Base-by-base conservation (phyloP, 2,888 invertebrate species). In the Drosophila neonasuta region DNA sequence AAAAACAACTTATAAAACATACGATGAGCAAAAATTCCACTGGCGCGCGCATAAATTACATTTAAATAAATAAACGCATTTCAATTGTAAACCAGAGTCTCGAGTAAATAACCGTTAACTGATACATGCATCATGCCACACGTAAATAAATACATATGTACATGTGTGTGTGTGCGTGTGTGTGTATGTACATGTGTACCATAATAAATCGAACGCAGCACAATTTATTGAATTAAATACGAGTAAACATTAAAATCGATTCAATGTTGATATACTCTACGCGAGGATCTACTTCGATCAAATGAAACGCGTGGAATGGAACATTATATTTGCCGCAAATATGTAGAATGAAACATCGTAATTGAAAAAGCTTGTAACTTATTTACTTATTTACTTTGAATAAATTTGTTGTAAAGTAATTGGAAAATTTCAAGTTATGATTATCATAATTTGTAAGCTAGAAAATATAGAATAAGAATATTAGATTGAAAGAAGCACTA, bases 51-150 rank as follows among this genome's bases (percentile, higher is more conserved):
- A 74, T 66, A 77, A 68, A 68, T 79, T 73, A 58, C 52, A 65
- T 66, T 77, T 65, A 71, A 69, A 65, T 68, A 78, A 77, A 79
- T 76, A 74, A 80, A 71, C 68, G 78, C 74, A 77, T 77, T 68
- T 59, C 56, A 68, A 66, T 75, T 70, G 71, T 75, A 65, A 69
- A 59, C 62, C 60, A 65, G 52, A 52, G 59, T 46, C 45, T 46
- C 45, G 29, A 49, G 55, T 65, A 63, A 72, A 63, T 68, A 61
- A 56, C 68, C 57, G 59, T 65, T 68, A 55, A 11, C 62, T 65
- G 68, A 71, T 63, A 50, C 63, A 41, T 59, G 36, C 59, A 63
- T 56, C 55, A 70, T 50, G 64, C 60, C 52, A 52, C 60, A 50
- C 24, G 44, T 56, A 50, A 20, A 63, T 51, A 55, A 34, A 46